Base-by-base conservation (phyloP, 2,888 invertebrate genomes). In the Xylophagus ater region DNA sequence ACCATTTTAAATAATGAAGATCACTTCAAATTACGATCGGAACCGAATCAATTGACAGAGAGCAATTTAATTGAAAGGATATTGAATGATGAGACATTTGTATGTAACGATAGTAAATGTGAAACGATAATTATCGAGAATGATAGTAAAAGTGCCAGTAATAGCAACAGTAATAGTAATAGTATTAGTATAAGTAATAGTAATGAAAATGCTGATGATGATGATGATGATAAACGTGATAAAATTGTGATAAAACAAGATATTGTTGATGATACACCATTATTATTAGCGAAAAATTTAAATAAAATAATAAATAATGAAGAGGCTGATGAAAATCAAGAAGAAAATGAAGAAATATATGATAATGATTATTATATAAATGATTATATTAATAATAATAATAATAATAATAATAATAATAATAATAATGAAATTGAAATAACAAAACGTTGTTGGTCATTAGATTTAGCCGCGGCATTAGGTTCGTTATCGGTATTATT, bases 401-500 rank as follows among this genome's bases (percentile, higher is more conserved):
- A 34, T 25, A 39, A 28, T 17, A 34, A 12, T 24, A 23, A 29
- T 34, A 20, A 32, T 38, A 21, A 23, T 32, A 6, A 4, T 37
- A 29, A 26, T 34, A 10, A 20, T 19, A 12, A 29, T 15, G 23
- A 15, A 10, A 30, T 17, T 19, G 14, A 12, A 20, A 39, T 32
- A 32, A 14, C 34, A 9, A 47, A 57, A 38, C 52, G 60, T 13
- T 61, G 59, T 33, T 64, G 64, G 63, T 58, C 62, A 12, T 58
- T 65, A 13, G 64, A 65, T 37, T 52, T 65, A 51, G 57, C 60
- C 0, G 62, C 63, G 1, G 64, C 64, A 1, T 40, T 64, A 45
- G 64, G 64, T 19, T 60, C 63, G 0, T 50, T 65, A 36, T 62
- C 62, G 1, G 64, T 65, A 17, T 52, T 65, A 1, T 48, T 65